Evolutionary conservation across 2,797 vertebrate species (phyloP).

Genomic region (Danionella dracula): DNA sequence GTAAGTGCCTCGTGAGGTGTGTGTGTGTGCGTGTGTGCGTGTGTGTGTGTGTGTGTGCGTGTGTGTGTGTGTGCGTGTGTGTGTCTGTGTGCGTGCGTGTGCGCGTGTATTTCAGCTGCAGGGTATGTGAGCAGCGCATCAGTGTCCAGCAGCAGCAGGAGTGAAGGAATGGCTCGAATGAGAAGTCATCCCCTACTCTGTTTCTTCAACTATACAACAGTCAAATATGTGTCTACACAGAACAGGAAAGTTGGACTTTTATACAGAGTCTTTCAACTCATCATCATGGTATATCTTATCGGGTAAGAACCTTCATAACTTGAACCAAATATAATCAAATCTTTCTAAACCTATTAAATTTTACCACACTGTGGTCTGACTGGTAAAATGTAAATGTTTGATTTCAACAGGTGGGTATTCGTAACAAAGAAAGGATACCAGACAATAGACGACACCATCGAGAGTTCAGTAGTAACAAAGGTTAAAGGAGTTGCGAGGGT

Average conservation of each 20-base stretch:
- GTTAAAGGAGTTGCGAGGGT: conserved; percentile 83
- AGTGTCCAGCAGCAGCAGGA: not conserved
- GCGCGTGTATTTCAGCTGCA: not conserved
- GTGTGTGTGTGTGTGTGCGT: no score
- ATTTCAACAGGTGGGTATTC: conserved; percentile 84
- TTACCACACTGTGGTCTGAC: no score
- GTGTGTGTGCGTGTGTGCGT: no score
- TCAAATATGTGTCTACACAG: conserved; percentile 81
- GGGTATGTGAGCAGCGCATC: not conserved
- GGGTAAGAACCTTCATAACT: conserved; percentile 57
- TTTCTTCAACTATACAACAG: conserved; percentile 83
- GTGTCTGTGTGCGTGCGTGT: not conserved
- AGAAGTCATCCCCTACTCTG: conserved; percentile 56
- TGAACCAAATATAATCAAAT: not conserved
- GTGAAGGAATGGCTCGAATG: conserved; percentile 50
- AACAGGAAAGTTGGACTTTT: conserved; percentile 89
- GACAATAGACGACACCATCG: conserved; percentile 77
- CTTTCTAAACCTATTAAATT: no score
- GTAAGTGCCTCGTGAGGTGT: no score
- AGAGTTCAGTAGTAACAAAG: conserved; percentile 86
- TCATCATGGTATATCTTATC: conserved; percentile 76
- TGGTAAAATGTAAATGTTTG: not conserved
- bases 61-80: not conserved
- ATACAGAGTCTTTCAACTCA: conserved; percentile 79
- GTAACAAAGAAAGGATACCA: conserved; percentile 87